Conservation (phyloP, 2,888 invertebrate genomes). For the Candidula unifasciata region DNA sequence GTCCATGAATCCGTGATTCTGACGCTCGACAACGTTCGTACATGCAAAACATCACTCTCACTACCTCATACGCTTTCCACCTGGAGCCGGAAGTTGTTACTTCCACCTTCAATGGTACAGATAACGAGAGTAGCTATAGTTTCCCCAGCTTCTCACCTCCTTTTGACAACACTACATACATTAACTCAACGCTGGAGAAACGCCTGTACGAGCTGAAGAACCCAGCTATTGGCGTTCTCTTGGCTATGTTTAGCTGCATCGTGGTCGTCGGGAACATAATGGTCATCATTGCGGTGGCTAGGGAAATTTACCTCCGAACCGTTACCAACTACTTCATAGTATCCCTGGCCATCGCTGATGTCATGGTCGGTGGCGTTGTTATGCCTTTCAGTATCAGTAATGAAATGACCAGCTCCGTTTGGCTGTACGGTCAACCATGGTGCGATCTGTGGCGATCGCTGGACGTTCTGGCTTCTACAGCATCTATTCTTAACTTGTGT, state of each 20-base stretch:
- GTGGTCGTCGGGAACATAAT: constrained; percentile 96
- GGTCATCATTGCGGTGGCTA: constrained; percentile 93
- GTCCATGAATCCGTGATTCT: constrained; percentile 13
- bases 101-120: constrained; percentile 27
- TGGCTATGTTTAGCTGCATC: constrained; percentile 91
- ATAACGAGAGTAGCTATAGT: background rate
- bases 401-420: constrained; percentile 78
- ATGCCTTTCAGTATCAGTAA: constrained; percentile 88
- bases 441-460: constrained; percentile 98
- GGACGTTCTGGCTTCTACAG: constrained; percentile 97
- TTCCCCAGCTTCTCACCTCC: background rate
- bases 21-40: constrained; percentile 36
- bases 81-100: constrained; percentile 12
- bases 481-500: constrained; percentile 97
- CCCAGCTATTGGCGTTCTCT: constrained; percentile 83
- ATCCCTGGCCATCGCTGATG: constrained; percentile 96
- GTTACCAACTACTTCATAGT: constrained; percentile 99
- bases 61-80: constrained; percentile 33
- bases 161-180: background rate
- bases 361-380: constrained; percentile 95
- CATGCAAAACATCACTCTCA: constrained; percentile 47
- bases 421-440: constrained; percentile 97
- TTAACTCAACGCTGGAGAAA: background rate
- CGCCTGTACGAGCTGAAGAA: constrained; percentile 57
- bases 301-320: constrained; percentile 95